Base-by-base conservation (phyloP, 2,797 vertebrate genomes). In the Pangasius mekongensis region DNA sequence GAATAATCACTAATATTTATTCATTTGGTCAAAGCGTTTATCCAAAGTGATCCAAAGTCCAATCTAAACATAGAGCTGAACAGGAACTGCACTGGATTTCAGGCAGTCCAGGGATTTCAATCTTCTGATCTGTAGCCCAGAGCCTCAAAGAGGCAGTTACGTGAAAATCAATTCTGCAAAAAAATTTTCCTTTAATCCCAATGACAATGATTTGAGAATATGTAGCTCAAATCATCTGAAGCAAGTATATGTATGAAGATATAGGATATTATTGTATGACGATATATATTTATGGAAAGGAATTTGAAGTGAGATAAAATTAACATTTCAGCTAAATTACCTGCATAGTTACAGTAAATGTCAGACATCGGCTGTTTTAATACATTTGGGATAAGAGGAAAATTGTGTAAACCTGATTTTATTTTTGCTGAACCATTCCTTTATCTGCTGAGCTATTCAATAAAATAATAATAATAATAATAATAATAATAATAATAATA, bases 401-500 rank as follows among this genome's bases (percentile, higher is more conserved):
- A 60, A 85, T n/a, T 67, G 69, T 47, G 13, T 1, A 82, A 71
- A 71, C 3, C 30, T 18, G 49, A 78, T 30, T 78, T 43, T 43
- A 18, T 78, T 78, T 76, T 77, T 47, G 49, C 2, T 77, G 47
- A 52, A n/a, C 2, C 30, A 30, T 76, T 30, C 47, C 1, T 52
- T 30, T 77, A 54, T 16, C 49, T 77, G 27, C 27, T 54, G 27
- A 49, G 47, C 69, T 43, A 76, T 54, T 27, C 10, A 33, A 33
- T 33, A 77, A 16, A 74, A 43, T 47, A 69, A 69, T 18, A 64
- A 64, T 6, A 58, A 58, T 58, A 71, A 71, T 22, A 71, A 71
- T 39, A 71, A 71, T 69, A 58, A 60, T 18, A 86, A 74, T 27
- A 62, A 76, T 43, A 47, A 74, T 60, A 20, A 85, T 33, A 33